A percentile compares a stretch with the other conserved stretches of the same genome.
Evolutionary conservation across 2,797 vertebrate genomes (phyloP).

Genomic region (Danio tinwini): DNA sequence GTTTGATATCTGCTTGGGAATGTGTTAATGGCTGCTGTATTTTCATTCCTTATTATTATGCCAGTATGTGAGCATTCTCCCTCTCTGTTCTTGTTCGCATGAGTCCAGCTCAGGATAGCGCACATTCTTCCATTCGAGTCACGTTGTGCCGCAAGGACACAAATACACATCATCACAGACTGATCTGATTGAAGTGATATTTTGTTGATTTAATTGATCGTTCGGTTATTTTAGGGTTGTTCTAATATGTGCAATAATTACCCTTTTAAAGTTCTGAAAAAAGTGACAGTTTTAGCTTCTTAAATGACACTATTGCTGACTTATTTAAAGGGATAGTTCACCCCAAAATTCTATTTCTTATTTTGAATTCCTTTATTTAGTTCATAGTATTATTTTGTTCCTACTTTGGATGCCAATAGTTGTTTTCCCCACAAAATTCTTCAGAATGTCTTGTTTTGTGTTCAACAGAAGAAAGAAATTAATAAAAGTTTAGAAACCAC

Average conservation of each 20-base stretch:
- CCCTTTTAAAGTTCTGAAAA: background rate
- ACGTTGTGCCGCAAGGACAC: background rate
- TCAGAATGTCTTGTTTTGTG: too few species aligned
- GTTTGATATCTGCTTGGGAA: constrained; percentile 13
- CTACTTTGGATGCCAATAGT: too few species aligned
- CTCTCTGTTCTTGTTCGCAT: background rate
- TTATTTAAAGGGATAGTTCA: too few species aligned
- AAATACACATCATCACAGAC: background rate
- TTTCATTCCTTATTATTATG: background rate
- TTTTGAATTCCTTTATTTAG: too few species aligned
- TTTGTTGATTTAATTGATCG: background rate
- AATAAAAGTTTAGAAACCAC: too few species aligned
- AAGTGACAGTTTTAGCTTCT: background rate
- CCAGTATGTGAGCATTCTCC: background rate
- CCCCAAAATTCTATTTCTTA: too few species aligned
- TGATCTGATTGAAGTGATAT: background rate
- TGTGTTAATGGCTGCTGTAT: constrained; percentile 19
- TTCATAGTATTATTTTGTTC: too few species aligned
- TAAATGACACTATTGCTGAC: constrained; percentile 10
- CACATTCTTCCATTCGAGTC: constrained; percentile 8
- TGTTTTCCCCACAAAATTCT: too few species aligned
- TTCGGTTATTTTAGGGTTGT: background rate
- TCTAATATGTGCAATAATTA: background rate
- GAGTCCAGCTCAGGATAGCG: background rate
- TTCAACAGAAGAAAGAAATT: too few species aligned